Evolutionary conservation across 2,113 vertebrate species (phyloP).

Genomic region (human): DNA sequence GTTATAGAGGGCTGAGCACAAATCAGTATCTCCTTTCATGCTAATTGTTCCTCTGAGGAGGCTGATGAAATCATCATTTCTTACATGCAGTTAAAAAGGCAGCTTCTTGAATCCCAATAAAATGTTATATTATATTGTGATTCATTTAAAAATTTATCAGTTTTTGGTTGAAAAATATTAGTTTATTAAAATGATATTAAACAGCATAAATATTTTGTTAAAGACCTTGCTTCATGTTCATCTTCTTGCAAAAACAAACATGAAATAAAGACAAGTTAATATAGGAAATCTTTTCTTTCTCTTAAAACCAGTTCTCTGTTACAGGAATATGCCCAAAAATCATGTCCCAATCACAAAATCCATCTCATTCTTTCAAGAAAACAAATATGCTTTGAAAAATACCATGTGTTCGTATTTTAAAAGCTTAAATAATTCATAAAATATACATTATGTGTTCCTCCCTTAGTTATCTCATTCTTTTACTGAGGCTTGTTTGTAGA

Average conservation of each 20-base stretch:
- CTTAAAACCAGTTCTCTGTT: neutral
- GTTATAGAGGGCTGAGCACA: slow-evolving; percentile 72
- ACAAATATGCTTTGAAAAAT: slow-evolving; percentile 41
- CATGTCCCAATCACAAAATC: neutral
- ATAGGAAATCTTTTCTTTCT: slow-evolving; percentile 7
- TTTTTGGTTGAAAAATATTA: slow-evolving; percentile 69
- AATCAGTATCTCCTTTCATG: slow-evolving; percentile 79
- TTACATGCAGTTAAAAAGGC: slow-evolving; percentile 80
- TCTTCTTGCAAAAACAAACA: slow-evolving; percentile 61
- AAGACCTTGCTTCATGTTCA: slow-evolving; percentile 57
- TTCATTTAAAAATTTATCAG: slow-evolving; percentile 77
- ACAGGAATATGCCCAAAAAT: neutral
- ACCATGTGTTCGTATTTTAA: neutral
- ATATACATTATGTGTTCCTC: neutral
- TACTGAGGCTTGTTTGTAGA: neutral
- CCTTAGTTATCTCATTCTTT: neutral
- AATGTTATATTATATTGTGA: slow-evolving; percentile 72
- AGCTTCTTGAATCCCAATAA: slow-evolving; percentile 76
- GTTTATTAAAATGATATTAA: slow-evolving; percentile 66
- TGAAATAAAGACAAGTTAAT: slow-evolving; percentile 49
- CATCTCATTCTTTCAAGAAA: slow-evolving; percentile 31
- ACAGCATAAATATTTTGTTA: slow-evolving; percentile 72
- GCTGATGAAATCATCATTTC: slow-evolving; percentile 72
- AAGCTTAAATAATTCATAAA: slow-evolving; percentile 44
- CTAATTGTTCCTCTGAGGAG: slow-evolving; percentile 78